Conservation (phyloP, 2,888 invertebrate genomes). For the Pecten maximus region DNA sequence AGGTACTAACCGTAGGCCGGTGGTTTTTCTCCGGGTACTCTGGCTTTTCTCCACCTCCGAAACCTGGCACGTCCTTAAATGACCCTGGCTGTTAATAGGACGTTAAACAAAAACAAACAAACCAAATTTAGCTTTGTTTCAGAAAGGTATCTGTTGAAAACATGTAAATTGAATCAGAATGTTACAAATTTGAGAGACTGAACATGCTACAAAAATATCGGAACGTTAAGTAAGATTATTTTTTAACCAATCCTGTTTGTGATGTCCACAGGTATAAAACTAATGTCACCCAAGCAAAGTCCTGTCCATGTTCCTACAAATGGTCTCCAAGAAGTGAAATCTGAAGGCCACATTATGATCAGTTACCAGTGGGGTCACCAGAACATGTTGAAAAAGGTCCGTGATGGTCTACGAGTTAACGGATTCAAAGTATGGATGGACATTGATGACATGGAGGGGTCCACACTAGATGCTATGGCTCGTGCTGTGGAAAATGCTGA, state of each 20-base stretch:
- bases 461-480: slow-evolving; percentile 75
- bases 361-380: slow-evolving; percentile 75
- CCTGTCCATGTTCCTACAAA: neutral
- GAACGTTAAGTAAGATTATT: neutral
- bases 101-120: too few relatives aligned
- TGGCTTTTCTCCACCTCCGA: too few relatives aligned
- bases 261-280: neutral
- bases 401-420: slow-evolving; percentile 59
- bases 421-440: slow-evolving; percentile 64
- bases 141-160: too few relatives aligned
- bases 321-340: neutral
- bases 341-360: slow-evolving; percentile 70
- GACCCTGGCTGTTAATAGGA: too few relatives aligned
- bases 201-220: too few relatives aligned
- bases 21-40: too few relatives aligned
- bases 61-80: too few relatives aligned
- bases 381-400: slow-evolving; percentile 61
- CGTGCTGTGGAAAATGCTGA: slow-evolving; percentile 70
- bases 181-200: too few relatives aligned
- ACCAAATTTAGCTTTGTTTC: too few relatives aligned
- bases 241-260: neutral
- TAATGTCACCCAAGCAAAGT: neutral
- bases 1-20: too few relatives aligned
- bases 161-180: too few relatives aligned
- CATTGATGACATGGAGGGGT: slow-evolving; percentile 68